Evolutionary conservation across 2,113 vertebrate species (phyloP).

Genomic region (Alligator sinensis): DNA sequence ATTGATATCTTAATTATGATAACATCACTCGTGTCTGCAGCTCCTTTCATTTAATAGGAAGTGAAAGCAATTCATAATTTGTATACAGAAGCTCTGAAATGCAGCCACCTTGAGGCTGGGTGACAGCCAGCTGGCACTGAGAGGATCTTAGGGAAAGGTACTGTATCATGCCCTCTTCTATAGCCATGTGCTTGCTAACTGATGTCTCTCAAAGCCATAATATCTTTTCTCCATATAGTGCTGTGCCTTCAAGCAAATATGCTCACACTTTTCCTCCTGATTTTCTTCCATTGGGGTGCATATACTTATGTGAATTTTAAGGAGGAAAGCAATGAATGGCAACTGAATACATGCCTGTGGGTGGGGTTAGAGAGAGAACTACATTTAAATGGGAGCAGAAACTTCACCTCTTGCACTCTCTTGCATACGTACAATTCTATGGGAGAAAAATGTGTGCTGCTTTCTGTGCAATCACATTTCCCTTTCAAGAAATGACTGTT

Average conservation of each 20-base stretch:
- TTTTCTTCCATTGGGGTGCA: neutral
- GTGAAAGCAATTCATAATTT: no score
- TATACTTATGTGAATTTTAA: neutral
- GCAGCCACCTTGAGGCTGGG: no score
- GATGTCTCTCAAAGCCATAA: no score
- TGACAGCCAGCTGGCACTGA: no score
- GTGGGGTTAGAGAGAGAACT: neutral
- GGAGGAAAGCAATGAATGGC: neutral
- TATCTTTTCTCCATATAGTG: neutral
- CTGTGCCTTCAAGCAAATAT: neutral
- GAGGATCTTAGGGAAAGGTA: no score
- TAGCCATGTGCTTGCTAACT: no score
- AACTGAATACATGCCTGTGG: neutral
- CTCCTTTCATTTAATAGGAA: no score
- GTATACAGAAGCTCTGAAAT: no score
- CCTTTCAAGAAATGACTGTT: neutral
- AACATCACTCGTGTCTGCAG: no score
- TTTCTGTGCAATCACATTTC: neutral
- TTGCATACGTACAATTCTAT: neutral
- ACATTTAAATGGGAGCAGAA: neutral
- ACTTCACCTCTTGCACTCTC: neutral
- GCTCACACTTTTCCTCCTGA: neutral
- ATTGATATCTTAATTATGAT: neutral
- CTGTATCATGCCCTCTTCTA: no score
- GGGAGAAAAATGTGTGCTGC: neutral